A percentile compares a stretch with the other conserved stretches of the same genome.
These are phyloP conservation scores for Pelosia muscerda DNA, from an alignment of 2,888 invertebrate genomes.

Conservation along the genomic window DNA sequence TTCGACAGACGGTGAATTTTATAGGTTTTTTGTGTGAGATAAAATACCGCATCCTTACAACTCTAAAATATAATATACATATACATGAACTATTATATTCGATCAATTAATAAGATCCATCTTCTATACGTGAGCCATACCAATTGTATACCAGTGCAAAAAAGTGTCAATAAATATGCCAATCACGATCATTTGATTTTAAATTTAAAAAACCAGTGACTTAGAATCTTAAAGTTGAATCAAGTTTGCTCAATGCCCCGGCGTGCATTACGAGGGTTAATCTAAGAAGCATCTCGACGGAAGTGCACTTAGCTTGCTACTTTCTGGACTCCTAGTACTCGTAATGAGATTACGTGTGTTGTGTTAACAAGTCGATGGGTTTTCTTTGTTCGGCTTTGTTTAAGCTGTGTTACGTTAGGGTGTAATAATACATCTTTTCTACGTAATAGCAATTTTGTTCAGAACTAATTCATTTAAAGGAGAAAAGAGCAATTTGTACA, in stretches of 20 bases:
- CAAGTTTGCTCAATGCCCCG: constrained; percentile 47
- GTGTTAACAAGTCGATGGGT: constrained; percentile 43
- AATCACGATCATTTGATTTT: constrained; percentile 12
- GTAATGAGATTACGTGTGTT: constrained; percentile 54
- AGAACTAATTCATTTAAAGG: not conserved
- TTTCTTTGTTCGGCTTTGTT: constrained; percentile 16
- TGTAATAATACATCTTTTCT: not conserved
- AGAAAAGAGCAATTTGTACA: not conserved
- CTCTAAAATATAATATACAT: no score
- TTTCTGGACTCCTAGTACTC: constrained; percentile 51
- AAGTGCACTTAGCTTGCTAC: constrained; percentile 55
- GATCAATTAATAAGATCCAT: no score
- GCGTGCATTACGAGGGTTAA: constrained; percentile 52
- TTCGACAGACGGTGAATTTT: not conserved
- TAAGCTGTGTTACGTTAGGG: not conserved
- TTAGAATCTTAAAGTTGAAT: constrained; percentile 40
- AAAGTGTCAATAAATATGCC: not conserved
- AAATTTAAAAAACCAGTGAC: constrained; percentile 21
- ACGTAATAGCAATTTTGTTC: constrained; percentile 3
- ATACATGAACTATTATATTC: no score
- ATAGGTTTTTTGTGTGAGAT: not conserved
- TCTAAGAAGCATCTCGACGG: constrained; percentile 50
- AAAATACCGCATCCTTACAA: not conserved
- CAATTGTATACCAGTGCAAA: no score
- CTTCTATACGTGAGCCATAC: no score